phyloP scores from a whole-genome alignment of 2,888 invertebrate species.

The Drosophila gaucha region DNA sequence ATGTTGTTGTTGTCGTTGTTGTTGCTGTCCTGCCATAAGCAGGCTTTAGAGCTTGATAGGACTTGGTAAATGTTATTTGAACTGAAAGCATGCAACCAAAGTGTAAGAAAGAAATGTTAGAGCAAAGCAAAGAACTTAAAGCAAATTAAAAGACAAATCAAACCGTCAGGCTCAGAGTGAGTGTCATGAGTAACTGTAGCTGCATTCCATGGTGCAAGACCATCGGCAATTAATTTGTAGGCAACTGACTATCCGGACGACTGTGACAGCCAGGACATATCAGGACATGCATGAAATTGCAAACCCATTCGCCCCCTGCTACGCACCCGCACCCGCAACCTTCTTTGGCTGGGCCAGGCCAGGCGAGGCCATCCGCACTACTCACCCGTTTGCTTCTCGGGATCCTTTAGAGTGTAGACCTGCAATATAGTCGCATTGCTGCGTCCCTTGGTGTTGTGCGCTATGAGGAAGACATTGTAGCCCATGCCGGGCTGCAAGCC shows the following conservation, averaged over 20 bases:
- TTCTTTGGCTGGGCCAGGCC: too few species aligned
- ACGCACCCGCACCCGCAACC: conserved; percentile 15
- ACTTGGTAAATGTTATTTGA: conserved; percentile 81
- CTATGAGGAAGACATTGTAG: conserved; percentile 89
- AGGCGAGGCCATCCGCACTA: conserved; percentile 46
- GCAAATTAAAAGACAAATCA: conserved; percentile 70
- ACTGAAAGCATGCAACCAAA: conserved; percentile 76
- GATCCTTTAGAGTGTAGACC: conserved; percentile 90
- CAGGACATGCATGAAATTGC: conserved; percentile 74
- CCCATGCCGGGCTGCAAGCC: conserved; percentile 89
- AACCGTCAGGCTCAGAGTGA: conserved; percentile 35
- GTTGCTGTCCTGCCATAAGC: conserved; percentile 41
- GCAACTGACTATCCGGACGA: conserved; percentile 16
- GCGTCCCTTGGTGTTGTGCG: conserved; percentile 90
- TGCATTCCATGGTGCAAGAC: conserved; percentile 27
- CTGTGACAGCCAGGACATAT: neutral
- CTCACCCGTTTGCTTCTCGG: conserved; percentile 90
- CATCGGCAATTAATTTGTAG: conserved; percentile 73
- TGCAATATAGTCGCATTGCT: conserved; percentile 88
- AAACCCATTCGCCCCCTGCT: conserved; percentile 20
- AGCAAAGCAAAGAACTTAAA: conserved; percentile 53
- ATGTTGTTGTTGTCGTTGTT: conserved; percentile 34
- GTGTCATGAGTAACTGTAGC: conserved; percentile 33
- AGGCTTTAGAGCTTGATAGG: conserved; percentile 51
- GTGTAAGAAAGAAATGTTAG: conserved; percentile 41